Percentiles rank a stretch among this genome's conserved stretches.
These are phyloP conservation scores for Thymelicus sylvestris DNA, from an alignment of 2,888 invertebrate species.

Conservation along the genomic window DNA sequence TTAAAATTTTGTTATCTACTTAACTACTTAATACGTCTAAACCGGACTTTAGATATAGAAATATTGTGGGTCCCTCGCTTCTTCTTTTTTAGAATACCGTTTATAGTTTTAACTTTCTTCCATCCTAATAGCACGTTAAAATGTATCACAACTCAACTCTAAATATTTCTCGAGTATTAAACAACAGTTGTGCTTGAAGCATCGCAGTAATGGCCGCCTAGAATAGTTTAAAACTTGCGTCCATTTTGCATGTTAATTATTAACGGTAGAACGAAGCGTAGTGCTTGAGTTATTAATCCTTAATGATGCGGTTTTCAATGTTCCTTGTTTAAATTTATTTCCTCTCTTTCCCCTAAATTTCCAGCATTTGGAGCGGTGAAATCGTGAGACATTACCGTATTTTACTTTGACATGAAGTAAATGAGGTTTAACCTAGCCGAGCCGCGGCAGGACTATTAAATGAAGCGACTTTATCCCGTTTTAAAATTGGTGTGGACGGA, in stretches of 20 bases:
- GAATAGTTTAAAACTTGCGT: slow-evolving; percentile 21
- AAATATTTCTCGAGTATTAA: neutral
- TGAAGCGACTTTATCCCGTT: slow-evolving; percentile 24
- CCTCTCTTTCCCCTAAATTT: slow-evolving; percentile 27
- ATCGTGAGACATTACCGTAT: slow-evolving; percentile 35
- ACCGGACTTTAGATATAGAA: no score
- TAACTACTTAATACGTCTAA: no score
- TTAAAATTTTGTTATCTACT: no score
- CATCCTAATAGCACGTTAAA: neutral
- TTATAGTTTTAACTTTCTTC: no score
- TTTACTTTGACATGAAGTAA: slow-evolving; percentile 35
- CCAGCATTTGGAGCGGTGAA: slow-evolving; percentile 1
- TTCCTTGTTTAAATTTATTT: slow-evolving; percentile 35
- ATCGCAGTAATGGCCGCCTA: slow-evolving; percentile 15
- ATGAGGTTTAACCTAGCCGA: slow-evolving; percentile 31
- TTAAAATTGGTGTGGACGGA: slow-evolving; percentile 1
- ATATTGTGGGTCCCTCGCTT: no score
- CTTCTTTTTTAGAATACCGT: no score
- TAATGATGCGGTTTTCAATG: slow-evolving; percentile 35
- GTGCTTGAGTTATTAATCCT: slow-evolving; percentile 35
- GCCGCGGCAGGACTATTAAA: slow-evolving; percentile 26
- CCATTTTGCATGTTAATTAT: slow-evolving; percentile 34
- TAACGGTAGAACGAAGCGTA: slow-evolving; percentile 16
- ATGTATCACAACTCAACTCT: neutral
- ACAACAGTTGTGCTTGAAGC: slow-evolving; percentile 9